Conservation (phyloP, 2,113 vertebrate genomes). For the Neopipo cinnamomea region DNA sequence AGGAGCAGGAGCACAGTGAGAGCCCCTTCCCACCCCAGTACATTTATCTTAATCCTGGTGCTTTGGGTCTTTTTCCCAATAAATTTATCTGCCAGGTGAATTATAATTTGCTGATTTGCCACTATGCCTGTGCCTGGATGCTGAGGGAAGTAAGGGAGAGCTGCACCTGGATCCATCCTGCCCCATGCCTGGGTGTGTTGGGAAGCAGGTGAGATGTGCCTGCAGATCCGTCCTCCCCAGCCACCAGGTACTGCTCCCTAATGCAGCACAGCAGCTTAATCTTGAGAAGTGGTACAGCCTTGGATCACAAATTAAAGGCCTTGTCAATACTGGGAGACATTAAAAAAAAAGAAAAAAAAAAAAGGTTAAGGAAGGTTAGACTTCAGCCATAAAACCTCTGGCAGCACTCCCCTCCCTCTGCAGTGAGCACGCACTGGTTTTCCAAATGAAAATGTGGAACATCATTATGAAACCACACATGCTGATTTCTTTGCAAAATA, state of each 20-base stretch:
- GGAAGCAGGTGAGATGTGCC: neutral
- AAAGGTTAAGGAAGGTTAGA: neutral
- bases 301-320: neutral
- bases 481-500: neutral
- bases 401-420: neutral
- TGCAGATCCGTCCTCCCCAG: rapidly evolving
- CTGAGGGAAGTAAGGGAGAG: neutral
- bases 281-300: neutral
- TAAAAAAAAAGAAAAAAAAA: neutral
- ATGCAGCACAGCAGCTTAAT: rapidly evolving
- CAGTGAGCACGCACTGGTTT: rapidly evolving
- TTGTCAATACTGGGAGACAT: neutral
- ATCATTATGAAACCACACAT: neutral
- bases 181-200: rapidly evolving
- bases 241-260: neutral
- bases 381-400: neutral
- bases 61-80: neutral
- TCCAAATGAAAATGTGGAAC: neutral
- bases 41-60: neutral
- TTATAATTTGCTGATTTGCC: neutral
- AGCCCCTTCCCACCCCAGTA: neutral
- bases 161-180: neutral
- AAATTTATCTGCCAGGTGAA: neutral
- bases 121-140: rapidly evolving
- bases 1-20: rapidly evolving